Evolutionary conservation across 2,888 invertebrate species (phyloP), one percentile per base, ranked within the genome.

Genomic region (Thyatira batis): DNA sequence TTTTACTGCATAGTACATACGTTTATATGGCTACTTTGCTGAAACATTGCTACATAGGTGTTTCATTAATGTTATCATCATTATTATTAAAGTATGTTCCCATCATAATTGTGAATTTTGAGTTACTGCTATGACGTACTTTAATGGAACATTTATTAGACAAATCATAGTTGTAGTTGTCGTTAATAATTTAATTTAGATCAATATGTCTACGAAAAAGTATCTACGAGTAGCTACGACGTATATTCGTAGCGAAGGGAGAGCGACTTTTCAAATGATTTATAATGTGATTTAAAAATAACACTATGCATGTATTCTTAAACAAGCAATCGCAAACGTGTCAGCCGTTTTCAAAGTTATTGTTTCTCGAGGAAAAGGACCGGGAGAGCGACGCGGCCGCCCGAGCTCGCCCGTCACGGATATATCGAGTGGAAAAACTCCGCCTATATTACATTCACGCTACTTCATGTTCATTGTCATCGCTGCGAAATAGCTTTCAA

Each of bases 1-100:
- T 46, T 45, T 46, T 46, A 46, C 25, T 46, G n/a, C 45, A 46
- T 46, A 46, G 45, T 46, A 25, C 25, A n/a, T 46, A 46, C 45
- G 45, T 46, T 46, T 46, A 25, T 25, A 46, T 23, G 13, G 9
- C 8, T 9, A 8, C 25, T 25, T 11, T 17, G 13, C 23, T 20
- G 11, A 46, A 25, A 25, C 11, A 25, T n/a, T 25, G 23, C 45
- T 13, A 39, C 17, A 8, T 39, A 17, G 17, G 17, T 45, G 11
- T 21, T 21, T 4, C 23, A 45, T 45, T 45, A 23, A 23, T 45
- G n/a, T 21, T 45, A 1, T 45, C 21, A 11, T n/a, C 13, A 33
- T 33, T 11, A 33, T 13, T 4, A 11, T 11, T 23, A 23, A 4
- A 23, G 5, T 33, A 11, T 33, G 30, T 30, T 30, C n/a, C n/a